A percentile compares a stretch with the other conserved stretches of the same genome.
Conservation (phyloP, 1,140 invertebrate species). For the Lineus longissimus region DNA sequence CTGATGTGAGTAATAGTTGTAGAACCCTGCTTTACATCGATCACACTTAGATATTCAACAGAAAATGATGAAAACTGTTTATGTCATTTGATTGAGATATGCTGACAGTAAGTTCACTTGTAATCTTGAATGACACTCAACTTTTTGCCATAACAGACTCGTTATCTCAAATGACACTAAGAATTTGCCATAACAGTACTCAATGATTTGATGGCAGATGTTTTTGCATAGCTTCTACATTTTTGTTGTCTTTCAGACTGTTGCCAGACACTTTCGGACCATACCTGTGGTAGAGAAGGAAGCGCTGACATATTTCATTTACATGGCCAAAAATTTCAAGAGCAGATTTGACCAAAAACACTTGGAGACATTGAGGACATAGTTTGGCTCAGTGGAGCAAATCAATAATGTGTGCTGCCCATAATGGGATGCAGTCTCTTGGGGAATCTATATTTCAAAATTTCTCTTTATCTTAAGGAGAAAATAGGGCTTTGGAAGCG, state of each 20-base stretch:
- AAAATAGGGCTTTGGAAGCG: too few relatives aligned
- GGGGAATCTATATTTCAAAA: too few relatives aligned
- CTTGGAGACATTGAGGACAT: constrained; percentile 27
- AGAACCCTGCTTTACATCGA: too few relatives aligned
- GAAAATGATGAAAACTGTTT: neutral
- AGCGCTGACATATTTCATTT: constrained; percentile 91
- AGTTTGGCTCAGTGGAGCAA: neutral
- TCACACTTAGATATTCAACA: constrained; percentile 4
- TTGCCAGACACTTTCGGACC: constrained; percentile 91
- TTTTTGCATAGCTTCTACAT: neutral
- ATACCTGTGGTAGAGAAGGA: constrained; percentile 93
- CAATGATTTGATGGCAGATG: too few relatives aligned
- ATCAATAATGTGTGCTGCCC: too few relatives aligned
- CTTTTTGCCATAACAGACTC: too few relatives aligned
- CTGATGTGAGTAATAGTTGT: constrained; percentile 91
- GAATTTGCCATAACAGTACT: too few relatives aligned
- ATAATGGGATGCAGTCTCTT: too few relatives aligned
- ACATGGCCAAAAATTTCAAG: constrained; percentile 90
- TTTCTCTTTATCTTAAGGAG: too few relatives aligned
- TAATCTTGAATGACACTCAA: too few relatives aligned
- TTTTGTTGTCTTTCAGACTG: constrained; percentile 64
- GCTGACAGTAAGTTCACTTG: neutral
- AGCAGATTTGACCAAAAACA: constrained; percentile 45
- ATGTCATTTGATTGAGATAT: neutral
- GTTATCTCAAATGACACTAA: too few relatives aligned